These are phyloP conservation scores for Micropoecilia bifurca DNA, from an alignment of 2,797 vertebrate species.

Conservation along the genomic window DNA sequence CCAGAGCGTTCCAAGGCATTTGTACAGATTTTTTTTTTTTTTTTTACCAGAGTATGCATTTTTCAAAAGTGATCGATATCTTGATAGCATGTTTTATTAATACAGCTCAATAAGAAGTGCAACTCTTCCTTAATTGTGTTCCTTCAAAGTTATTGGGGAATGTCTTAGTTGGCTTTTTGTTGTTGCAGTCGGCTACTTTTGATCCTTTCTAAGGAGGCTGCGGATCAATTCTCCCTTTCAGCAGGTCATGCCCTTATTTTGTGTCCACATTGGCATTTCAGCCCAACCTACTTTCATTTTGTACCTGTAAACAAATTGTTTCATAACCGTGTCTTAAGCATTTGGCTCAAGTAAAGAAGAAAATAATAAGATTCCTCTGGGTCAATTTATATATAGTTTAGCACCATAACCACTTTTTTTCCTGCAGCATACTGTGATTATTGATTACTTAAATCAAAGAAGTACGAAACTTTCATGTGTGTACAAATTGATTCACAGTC, in stretches of 20 bases:
- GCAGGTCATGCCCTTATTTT: neutral
- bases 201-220: neutral
- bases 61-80: slow-evolving; percentile 39
- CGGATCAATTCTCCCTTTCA: slow-evolving; percentile 1
- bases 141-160: neutral
- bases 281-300: neutral
- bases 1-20: slow-evolving; percentile 17
- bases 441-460: neutral
- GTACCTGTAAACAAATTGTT: neutral
- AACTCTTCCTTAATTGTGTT: slow-evolving; percentile 14
- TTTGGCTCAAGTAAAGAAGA: neutral
- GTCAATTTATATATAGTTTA: neutral
- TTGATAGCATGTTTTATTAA: slow-evolving; percentile 31
- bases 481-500: neutral
- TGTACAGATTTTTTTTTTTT: slow-evolving; percentile 15
- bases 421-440: neutral
- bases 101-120: slow-evolving; percentile 33
- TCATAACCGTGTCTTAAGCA: neutral
- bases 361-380: neutral
- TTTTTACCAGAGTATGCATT: slow-evolving; percentile 20
- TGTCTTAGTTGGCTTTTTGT: neutral
- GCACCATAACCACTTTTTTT: neutral
- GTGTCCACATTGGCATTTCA: neutral
- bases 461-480: neutral
- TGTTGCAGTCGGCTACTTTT: neutral